These are phyloP conservation scores for Melitaea athalia DNA, from an alignment of 2,888 invertebrate species.

Conservation along the genomic window DNA sequence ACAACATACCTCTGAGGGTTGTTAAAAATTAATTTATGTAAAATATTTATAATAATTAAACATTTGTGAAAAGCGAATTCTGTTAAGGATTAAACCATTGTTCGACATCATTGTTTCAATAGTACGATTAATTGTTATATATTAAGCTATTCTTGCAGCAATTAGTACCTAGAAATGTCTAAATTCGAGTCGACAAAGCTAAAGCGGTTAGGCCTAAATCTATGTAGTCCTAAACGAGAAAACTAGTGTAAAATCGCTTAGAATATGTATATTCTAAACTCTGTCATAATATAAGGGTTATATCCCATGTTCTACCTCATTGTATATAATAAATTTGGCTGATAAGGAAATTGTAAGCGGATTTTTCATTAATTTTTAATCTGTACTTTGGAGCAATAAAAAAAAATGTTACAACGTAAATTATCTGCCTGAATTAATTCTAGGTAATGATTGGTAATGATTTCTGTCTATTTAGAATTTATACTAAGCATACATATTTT, in stretches of 20 bases:
- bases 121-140: constrained; percentile 24
- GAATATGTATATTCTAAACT: constrained; percentile 43
- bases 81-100: constrained; percentile 4
- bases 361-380: constrained; percentile 56
- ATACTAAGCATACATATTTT: constrained; percentile 41
- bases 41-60: neutral
- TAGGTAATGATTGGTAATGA: constrained; percentile 42
- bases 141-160: constrained; percentile 26
- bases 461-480: constrained; percentile 45
- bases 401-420: constrained; percentile 43
- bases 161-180: constrained; percentile 24
- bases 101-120: neutral
- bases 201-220: constrained; percentile 36
- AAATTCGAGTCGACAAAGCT: constrained; percentile 23
- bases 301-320: constrained; percentile 77
- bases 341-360: constrained; percentile 65
- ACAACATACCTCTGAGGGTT: constrained; percentile 30
- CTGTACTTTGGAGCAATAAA: constrained; percentile 69
- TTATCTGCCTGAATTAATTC: constrained; percentile 59
- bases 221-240: constrained; percentile 27
- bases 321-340: constrained; percentile 69
- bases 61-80: constrained; percentile 20
- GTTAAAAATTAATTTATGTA: constrained; percentile 13
- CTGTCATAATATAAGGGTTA: constrained; percentile 68
- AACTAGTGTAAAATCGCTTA: constrained; percentile 35